Conservation (phyloP, 2,797 vertebrate genomes). For the Morelia viridis region DNA sequence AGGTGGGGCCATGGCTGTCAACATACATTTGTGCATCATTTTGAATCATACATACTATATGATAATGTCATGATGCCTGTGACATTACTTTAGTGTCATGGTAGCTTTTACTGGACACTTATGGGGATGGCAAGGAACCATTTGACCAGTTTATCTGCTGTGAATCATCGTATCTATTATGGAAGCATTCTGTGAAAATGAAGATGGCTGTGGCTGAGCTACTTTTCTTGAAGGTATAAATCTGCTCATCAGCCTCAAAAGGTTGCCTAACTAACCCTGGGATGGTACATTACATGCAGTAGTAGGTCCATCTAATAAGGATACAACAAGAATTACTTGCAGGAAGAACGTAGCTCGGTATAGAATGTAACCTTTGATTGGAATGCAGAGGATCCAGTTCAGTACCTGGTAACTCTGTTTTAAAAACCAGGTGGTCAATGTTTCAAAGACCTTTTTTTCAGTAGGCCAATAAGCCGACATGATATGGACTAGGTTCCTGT, state of each 20-base stretch:
- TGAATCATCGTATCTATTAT: not conserved
- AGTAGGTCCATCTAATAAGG: not conserved
- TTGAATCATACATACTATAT: not conserved
- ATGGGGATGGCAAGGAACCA: not conserved
- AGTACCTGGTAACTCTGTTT: not conserved
- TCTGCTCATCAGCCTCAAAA: not conserved
- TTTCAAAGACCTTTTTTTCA: not conserved
- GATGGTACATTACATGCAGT: not conserved
- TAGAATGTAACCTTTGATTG: not conserved
- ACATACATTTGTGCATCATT: not conserved
- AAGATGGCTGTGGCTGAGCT: not conserved
- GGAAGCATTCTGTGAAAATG: not conserved
- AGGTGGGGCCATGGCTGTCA: not conserved
- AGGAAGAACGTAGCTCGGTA: not conserved
- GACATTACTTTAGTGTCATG: not conserved
- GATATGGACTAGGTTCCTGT: not conserved
- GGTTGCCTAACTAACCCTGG: not conserved
- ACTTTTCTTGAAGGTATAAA: not conserved
- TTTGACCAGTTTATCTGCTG: not conserved
- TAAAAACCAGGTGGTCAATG: not conserved
- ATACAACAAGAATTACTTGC: not conserved
- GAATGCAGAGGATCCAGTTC: not conserved
- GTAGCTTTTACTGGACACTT: not conserved
- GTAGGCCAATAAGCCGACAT: not conserved
- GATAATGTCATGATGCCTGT: not conserved